Evolutionary conservation across 2,888 invertebrate species (phyloP).

Genomic region (Eledone cirrhosa): DNA sequence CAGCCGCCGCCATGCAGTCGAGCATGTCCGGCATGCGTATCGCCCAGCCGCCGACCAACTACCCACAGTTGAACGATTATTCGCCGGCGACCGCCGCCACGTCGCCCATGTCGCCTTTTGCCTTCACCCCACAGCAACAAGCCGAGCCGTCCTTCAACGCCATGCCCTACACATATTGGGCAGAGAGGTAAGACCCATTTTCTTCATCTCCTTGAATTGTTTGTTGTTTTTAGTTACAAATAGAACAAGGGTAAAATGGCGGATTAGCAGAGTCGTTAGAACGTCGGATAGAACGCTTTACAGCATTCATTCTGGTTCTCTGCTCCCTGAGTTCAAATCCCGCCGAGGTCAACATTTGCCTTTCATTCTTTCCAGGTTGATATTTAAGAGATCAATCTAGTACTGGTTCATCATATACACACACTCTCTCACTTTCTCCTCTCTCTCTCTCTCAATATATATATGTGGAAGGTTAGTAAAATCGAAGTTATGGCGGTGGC

Average conservation of each 20-base stretch:
- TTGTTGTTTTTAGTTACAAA: not conserved
- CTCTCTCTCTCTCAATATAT: not conserved
- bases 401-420: not conserved
- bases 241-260: too few relatives aligned
- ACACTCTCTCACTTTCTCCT: not conserved
- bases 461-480: too few relatives aligned
- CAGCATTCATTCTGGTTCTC: too few relatives aligned
- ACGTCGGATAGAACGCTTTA: too few relatives aligned
- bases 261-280: too few relatives aligned
- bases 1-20: constrained; percentile 41
- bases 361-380: too few relatives aligned
- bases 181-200: constrained; percentile 38
- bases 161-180: constrained; percentile 54
- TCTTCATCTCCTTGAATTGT: not conserved
- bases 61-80: constrained; percentile 55
- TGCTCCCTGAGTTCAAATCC: too few relatives aligned
- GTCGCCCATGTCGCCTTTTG: constrained; percentile 45
- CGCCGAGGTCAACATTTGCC: too few relatives aligned
- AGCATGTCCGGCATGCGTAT: constrained; percentile 37
- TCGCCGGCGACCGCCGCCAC: constrained; percentile 35
- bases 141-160: constrained; percentile 50
- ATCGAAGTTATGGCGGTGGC: too few relatives aligned
- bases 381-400: not conserved
- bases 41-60: constrained; percentile 42
- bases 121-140: constrained; percentile 53